These are phyloP conservation scores for Pseudochromis fuscus DNA, from an alignment of 2,797 vertebrate genomes.

Conservation along the genomic window DNA sequence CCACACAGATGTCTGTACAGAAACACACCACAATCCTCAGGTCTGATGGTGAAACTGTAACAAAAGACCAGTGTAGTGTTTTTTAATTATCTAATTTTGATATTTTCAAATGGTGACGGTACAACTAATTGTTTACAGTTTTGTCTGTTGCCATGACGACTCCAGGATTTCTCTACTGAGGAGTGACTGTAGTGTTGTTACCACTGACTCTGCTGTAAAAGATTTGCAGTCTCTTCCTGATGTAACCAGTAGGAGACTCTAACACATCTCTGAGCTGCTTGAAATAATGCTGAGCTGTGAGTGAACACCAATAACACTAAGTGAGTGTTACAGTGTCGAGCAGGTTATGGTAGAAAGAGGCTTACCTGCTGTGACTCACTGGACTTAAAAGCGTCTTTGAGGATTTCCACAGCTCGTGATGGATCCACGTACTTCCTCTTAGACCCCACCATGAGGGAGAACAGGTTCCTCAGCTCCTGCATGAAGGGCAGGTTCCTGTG, in stretches of 20 bases:
- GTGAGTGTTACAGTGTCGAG: not conserved
- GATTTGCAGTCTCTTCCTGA: no score
- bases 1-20: not conserved
- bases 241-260: not conserved
- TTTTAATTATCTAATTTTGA: no score
- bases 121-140: no score
- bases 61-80: no score
- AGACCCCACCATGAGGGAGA: constrained; percentile 97
- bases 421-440: constrained; percentile 99
- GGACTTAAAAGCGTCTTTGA: constrained; percentile 98
- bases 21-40: not conserved
- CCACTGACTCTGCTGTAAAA: no score
- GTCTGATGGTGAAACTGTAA: not conserved
- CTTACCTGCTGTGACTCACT: constrained; percentile 97
- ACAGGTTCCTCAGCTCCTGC: constrained; percentile 94
- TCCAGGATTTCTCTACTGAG: no score
- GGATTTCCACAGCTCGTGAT: constrained; percentile 96
- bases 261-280: not conserved
- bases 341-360: constrained; percentile 1
- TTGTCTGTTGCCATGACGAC: no score
- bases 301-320: not conserved
- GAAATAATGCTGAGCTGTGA: not conserved
- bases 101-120: no score
- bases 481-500: constrained; percentile 98
- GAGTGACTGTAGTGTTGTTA: no score